Base-by-base conservation (phyloP, 2,797 vertebrate species). In the Botia almorhae region DNA sequence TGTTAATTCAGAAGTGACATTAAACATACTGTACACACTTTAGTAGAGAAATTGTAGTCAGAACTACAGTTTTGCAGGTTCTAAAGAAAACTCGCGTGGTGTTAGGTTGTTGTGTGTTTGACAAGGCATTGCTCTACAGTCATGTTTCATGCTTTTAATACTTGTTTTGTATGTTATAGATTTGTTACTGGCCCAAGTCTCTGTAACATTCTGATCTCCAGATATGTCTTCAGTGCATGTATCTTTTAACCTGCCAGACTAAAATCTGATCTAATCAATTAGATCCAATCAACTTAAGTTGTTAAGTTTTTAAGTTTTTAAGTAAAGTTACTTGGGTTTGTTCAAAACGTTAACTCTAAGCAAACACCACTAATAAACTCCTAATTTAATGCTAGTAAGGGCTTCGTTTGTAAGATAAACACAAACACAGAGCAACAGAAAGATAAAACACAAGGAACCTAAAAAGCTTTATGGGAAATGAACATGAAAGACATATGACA, bases 401-500 rank as follows among this genome's bases (percentile, higher is more conserved):
- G 4, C 1, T 17, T 7, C 7, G 17, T 65, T 36, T 48, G 53
- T 39, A 33, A 67, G 50, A 39, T 3, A 56, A 46, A 23, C 29
- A 55, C 60, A 75, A 13, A 46, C 17, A 11, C 13, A 60, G 3
- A 80, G 43, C 10, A 29, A 63, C 12, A 11, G 3, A 60, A 8
- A 76, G 3, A 74, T 4, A 36, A 53, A 76, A 8, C 36, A 33
- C 53, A 68, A 68, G 46, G 55, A 69, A 69, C 23, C 8, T 17
- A 1, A 17, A 46, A 51, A 29, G 50, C 50, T 19, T 73, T 4
- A 19, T 55, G 58, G 10, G 46, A 50, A 64, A 56, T n/a, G n/a
- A 50, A 17, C 36, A 56, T n/a, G 63, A 2, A 69, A 26, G 55
- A 68, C 50, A 51, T 36, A 78, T 71, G 33, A 56, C 46, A 69